Base-by-base conservation (phyloP, 1,140 invertebrate species). In the Cardiocondyla obscurior region DNA sequence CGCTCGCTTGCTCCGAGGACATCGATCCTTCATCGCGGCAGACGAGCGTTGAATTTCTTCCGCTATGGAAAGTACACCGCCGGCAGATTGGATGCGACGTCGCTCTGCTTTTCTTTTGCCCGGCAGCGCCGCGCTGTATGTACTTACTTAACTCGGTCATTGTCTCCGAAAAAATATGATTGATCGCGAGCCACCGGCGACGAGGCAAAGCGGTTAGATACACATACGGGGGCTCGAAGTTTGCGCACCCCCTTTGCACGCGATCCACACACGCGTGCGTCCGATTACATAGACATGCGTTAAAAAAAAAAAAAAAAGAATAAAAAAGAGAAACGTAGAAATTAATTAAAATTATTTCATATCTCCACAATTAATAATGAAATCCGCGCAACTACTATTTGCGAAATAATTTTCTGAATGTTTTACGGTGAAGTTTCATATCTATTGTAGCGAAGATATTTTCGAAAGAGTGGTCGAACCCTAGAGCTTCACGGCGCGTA, bases 161-260 rank as follows among this genome's bases (percentile, higher is more conserved):
- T 88, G 84, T 85, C 81, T 79, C 49, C 49, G 60, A 89, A 88
- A 92, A 90, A 89, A 88, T 86, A 92, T 90, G 90, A 91, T 91
- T 85, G 87, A 92, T 91, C 83, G 85, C 86, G 53, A 87, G 85
- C 83, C 86, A 83, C 67, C 76, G 84, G 67, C 76, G 58, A 58
- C 81, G 79, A 82, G 53, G 62, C 85, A 76, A 60, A 57, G 84
- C 76, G 70, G 65, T 79, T 70, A 62, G 36, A 46, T 62, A 62
- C 72, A 82, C 84, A 81, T 76, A 70, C 55, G 62, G 42, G 64
- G 46, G 36, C 46, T 28, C 58, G 33, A 64, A 25, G 33, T 67
- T 69, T 53, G 86, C 69, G 79, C 83, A 85, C 77, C 85, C 51
- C 73, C 22, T 82, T 53, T 49, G 19, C 36, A 51, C 58, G 19